These are phyloP conservation scores for Carapus acus DNA, from an alignment of 2,797 vertebrate genomes.

Conservation along the genomic window DNA sequence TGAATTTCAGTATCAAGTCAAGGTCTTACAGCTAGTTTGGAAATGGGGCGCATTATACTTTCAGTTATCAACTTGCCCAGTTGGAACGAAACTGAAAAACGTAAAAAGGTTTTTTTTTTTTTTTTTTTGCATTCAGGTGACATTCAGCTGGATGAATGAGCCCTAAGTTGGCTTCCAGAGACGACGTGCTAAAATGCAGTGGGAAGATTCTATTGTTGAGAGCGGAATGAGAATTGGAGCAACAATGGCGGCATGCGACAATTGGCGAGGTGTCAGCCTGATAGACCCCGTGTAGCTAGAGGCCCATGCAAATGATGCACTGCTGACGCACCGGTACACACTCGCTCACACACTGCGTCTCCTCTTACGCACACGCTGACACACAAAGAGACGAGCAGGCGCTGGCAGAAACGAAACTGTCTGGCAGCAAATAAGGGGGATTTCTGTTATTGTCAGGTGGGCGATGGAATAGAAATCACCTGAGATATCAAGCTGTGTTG, in stretches of 20 bases:
- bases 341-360: not conserved
- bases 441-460: constrained; percentile 30
- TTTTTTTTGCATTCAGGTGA: constrained; percentile 29
- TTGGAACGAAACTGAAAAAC: too few relatives aligned
- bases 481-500: constrained; percentile 37
- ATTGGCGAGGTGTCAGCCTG: constrained; percentile 17
- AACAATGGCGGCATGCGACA: constrained; percentile 40
- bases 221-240: constrained; percentile 48
- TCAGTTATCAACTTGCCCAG: constrained; percentile 43
- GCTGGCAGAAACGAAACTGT: not conserved
- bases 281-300: constrained; percentile 45
- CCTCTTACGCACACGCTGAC: not conserved
- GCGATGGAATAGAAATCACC: constrained; percentile 28
- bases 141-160: constrained; percentile 41
- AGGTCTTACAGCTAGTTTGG: constrained; percentile 15
- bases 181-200: constrained; percentile 15
- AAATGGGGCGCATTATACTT: constrained; percentile 19
- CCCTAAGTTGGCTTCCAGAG: constrained; percentile 27
- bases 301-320: constrained; percentile 30
- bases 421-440: constrained; percentile 5
- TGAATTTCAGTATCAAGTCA: constrained; percentile 36
- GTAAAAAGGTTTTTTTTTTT: too few relatives aligned
- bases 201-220: constrained; percentile 45
- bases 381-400: constrained; percentile 18
- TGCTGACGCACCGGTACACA: not conserved